Percentiles rank a stretch among this genome's conserved stretches.
Evolutionary conservation across 2,113 vertebrate species (phyloP).

Genomic region (Perca fluviatilis): DNA sequence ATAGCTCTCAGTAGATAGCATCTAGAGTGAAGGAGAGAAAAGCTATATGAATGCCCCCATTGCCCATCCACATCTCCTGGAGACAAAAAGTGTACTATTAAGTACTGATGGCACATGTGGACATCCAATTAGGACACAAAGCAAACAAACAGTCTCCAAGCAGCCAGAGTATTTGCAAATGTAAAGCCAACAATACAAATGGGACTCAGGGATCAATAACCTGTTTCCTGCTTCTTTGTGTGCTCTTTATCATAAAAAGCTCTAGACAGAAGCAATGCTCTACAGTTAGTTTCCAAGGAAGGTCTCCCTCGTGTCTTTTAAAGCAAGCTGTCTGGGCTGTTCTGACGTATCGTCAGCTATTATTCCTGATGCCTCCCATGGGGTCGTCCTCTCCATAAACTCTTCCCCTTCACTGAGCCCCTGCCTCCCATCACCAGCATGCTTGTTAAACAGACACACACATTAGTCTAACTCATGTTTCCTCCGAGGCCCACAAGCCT

Average conservation of each 20-base stretch:
- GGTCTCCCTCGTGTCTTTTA: slow-evolving; percentile 61
- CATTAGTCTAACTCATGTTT: slow-evolving; percentile 77
- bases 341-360: slow-evolving; percentile 72
- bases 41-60: not conserved
- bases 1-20: slow-evolving; percentile 64
- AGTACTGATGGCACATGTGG: slow-evolving; percentile 33
- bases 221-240: slow-evolving; percentile 3
- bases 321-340: slow-evolving; percentile 54
- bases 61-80: slow-evolving; percentile 6
- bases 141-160: not conserved
- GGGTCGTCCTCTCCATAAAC: slow-evolving; percentile 75
- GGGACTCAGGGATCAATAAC: slow-evolving; percentile 44
- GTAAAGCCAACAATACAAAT: not conserved
- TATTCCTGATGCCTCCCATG: slow-evolving; percentile 71
- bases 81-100: slow-evolving; percentile 21
- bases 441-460: slow-evolving; percentile 82
- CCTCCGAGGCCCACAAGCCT: slow-evolving; percentile 73
- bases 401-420: slow-evolving; percentile 66
- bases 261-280: slow-evolving; percentile 5
- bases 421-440: slow-evolving; percentile 60
- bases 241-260: slow-evolving; percentile 16
- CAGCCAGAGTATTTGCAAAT: not conserved
- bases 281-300: slow-evolving; percentile 31
- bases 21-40: slow-evolving; percentile 39
- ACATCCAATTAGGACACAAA: slow-evolving; percentile 9